These are phyloP conservation scores for Drosophila persimilis DNA, from an alignment of 1,140 invertebrate species.

Conservation along the genomic window DNA sequence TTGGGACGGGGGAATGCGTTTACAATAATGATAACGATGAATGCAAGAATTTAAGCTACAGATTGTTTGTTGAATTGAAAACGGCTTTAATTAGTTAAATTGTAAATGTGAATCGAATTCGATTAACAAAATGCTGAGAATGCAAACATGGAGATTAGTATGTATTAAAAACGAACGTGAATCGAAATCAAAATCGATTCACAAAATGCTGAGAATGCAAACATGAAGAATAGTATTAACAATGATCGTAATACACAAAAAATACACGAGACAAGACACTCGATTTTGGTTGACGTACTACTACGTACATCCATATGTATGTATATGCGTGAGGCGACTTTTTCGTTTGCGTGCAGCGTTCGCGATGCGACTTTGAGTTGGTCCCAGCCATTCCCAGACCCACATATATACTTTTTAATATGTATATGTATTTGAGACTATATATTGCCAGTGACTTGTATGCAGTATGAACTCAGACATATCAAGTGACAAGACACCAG, in stretches of 20 bases:
- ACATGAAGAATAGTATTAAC: neutral
- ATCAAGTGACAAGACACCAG: slow-evolving; percentile 74
- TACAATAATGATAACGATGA: slow-evolving; percentile 39
- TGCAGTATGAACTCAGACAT: slow-evolving; percentile 77
- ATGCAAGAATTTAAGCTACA: slow-evolving; percentile 51
- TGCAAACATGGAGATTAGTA: neutral
- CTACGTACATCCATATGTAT: too few species aligned
- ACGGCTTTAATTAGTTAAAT: slow-evolving; percentile 76
- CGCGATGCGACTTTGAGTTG: slow-evolving; percentile 45
- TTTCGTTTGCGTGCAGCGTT: slow-evolving; percentile 60
- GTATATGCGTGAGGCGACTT: slow-evolving; percentile 48
- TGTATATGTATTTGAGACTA: slow-evolving; percentile 81
- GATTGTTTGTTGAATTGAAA: slow-evolving; percentile 73
- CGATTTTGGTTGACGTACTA: slow-evolving; percentile 30
- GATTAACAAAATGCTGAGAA: slow-evolving; percentile 9
- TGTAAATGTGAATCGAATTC: slow-evolving; percentile 36
- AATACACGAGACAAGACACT: slow-evolving; percentile 5
- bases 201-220: slow-evolving; percentile 2
- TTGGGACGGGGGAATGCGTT: slow-evolving; percentile 30
- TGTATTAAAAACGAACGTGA: slow-evolving; percentile 6
- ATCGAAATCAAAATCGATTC: slow-evolving; percentile 19
- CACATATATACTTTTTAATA: slow-evolving; percentile 73
- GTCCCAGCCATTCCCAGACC: slow-evolving; percentile 36
- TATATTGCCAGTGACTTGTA: slow-evolving; percentile 62
- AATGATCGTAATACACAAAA: too few species aligned